Conservation (phyloP, 2,888 invertebrate species). For the Caenorhabditis sp. region DNA sequence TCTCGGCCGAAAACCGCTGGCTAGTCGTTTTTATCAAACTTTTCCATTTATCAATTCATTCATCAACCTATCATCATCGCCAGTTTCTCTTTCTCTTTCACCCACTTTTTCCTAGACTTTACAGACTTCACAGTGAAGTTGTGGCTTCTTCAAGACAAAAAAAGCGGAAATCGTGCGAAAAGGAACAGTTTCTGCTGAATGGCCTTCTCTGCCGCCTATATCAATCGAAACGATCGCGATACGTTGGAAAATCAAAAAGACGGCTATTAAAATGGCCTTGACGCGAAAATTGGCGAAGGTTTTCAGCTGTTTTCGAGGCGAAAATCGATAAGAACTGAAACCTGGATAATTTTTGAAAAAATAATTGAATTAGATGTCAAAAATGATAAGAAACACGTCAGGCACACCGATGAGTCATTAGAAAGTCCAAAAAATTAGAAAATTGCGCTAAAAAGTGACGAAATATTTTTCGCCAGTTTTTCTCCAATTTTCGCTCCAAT, state of each 20-base stretch:
- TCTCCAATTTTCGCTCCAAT: background rate
- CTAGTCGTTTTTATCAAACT: no score
- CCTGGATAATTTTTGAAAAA: no score
- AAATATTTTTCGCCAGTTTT: background rate
- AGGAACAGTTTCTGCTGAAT: constrained; percentile 8
- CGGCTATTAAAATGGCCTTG: background rate
- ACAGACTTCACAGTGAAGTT: no score
- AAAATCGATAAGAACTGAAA: background rate
- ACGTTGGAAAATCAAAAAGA: background rate
- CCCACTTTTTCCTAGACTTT: no score
- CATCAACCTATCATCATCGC: no score
- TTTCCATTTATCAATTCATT: no score
- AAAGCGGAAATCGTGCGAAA: background rate
- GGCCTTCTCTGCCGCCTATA: constrained; percentile 3
- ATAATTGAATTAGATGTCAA: background rate
- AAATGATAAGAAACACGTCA: background rate
- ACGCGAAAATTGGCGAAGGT: background rate
- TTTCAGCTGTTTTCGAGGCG: background rate
- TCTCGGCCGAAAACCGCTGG: no score
- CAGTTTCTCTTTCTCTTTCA: no score
- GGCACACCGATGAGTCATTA: background rate
- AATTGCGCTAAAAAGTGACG: background rate
- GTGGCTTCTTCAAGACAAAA: no score
- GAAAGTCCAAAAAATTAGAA: background rate
- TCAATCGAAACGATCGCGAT: constrained; percentile 21